Conservation (phyloP, 2,797 vertebrate species). For the Epinephelus malabaricus region DNA sequence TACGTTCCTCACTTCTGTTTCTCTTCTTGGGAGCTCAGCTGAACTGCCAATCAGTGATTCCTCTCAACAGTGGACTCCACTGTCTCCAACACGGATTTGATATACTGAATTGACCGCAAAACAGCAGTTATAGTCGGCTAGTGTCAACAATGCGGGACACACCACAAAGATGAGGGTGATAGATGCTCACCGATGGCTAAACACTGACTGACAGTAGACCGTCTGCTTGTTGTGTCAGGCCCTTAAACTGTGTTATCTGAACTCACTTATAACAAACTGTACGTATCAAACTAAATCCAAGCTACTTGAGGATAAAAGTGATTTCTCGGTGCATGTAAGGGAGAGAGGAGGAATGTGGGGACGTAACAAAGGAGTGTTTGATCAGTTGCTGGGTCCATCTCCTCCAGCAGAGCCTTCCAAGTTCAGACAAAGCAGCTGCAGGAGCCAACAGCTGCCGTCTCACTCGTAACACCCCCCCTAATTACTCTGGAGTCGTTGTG, state of each 20-base stretch:
- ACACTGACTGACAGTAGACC: no score
- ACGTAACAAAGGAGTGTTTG: conserved; percentile 36
- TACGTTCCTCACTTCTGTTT: no score
- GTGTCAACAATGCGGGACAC: no score
- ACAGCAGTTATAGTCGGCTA: no score
- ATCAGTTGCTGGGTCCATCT: conserved; percentile 41
- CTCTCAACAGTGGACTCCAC: no score
- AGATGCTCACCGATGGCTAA: no score
- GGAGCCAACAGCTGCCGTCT: conserved; percentile 68
- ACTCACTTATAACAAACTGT: neutral
- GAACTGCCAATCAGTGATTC: no score
- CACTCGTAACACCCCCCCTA: conserved; percentile 30
- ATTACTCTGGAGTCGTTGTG: conserved; percentile 75
- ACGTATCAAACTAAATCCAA: neutral
- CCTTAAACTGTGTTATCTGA: neutral
- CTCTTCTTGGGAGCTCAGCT: no score
- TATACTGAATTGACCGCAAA: no score
- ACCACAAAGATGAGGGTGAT: no score
- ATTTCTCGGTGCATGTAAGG: conserved; percentile 4
- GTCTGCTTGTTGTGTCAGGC: no score
- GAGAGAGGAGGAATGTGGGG: neutral
- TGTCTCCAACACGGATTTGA: no score
- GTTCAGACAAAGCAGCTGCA: conserved; percentile 68
- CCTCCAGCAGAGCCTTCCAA: conserved; percentile 20
- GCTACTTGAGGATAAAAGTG: neutral